Evolutionary conservation across 2,888 invertebrate species (phyloP), one percentile per base, ranked within the genome.

Genomic region (Thymelicus sylvestris): DNA sequence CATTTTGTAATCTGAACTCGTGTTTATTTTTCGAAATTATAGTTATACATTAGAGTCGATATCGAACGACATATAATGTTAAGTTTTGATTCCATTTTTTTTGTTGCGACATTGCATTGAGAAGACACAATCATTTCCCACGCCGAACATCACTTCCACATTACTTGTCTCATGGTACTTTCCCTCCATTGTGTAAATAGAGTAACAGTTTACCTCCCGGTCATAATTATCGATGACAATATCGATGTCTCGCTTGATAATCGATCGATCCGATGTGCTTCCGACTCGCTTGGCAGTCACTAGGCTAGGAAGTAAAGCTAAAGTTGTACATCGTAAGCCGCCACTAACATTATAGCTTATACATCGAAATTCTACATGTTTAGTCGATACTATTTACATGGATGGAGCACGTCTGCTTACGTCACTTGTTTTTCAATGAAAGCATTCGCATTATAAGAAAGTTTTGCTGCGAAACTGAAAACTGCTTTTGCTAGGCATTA

Each of bases 101-200:
- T 67, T 60, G 19, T 57, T 24, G 69, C 69, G 60, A 65, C 66
- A 70, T 69, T 57, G 39, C 64, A 70, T 60, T 12, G 44, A 47
- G 24, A 44, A 52, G 50, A 70, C 70, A 70, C 70, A 66, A 65
- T 70, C 65, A 61, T 61, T 70, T 66, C 70, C 61, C 70, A 61
- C 70, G 70, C 65, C 65, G 65, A 59, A 65, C 39, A 69, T 70
- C 70, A 70, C 63, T 70, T 52, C 69, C 69, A 70, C 44, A 70
- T 70, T 68, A 63, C 68, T 68, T 60, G 70, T 70, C 39, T 70
- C 70, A 65, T 65, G 65, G 65, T 70, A 52, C 70, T 60, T 65
- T 70, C 70, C 70, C 65, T 65, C 64, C 70, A 70, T 65, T 69
- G 48, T 70, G 65, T 65, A 70, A 69, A 69, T 70, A 70, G 24